These are phyloP conservation scores for Bombus balteatus DNA, from an alignment of 1,140 invertebrate genomes.

Conservation along the genomic window DNA sequence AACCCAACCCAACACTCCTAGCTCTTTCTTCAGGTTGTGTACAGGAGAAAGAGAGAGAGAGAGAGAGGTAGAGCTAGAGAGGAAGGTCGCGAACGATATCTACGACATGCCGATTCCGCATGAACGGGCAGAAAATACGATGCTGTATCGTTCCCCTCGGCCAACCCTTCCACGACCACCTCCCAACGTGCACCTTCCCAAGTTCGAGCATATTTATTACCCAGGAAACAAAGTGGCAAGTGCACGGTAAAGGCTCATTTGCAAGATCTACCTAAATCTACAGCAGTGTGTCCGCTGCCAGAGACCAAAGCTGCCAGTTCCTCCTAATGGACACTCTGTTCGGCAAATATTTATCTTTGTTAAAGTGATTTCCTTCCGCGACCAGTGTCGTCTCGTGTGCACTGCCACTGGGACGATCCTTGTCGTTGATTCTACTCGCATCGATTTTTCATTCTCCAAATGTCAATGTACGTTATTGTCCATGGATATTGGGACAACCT, in stretches of 20 bases:
- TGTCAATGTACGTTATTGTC: neutral
- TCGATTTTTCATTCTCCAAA: neutral
- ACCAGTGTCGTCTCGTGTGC: neutral
- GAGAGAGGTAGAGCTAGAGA: conserved; percentile 20
- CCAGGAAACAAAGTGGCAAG: conserved; percentile 67
- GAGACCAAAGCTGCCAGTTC: neutral
- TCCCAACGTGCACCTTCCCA: neutral
- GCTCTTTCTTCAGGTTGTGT: neutral
- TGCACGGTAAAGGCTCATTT: conserved; percentile 60
- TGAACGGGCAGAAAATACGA: conserved; percentile 69
- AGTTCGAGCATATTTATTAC: conserved; percentile 54
- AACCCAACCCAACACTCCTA: conserved; percentile 23
- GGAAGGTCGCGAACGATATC: conserved; percentile 65
- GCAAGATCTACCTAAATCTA: conserved; percentile 65
- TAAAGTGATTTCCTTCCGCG: conserved; percentile 5
- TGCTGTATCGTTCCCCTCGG: conserved; percentile 39
- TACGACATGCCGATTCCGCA: conserved; percentile 67
- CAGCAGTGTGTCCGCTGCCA: conserved; percentile 15
- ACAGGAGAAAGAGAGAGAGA: no score
- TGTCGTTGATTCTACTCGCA: neutral
- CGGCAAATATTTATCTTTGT: conserved; percentile 36
- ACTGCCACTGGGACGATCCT: neutral
- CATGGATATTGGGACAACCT: accelerated
- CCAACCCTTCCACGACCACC: conserved; percentile 29
- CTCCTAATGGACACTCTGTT: conserved; percentile 23